Conservation (phyloP, 2,888 invertebrate species). For the Emmelina monodactyla region DNA sequence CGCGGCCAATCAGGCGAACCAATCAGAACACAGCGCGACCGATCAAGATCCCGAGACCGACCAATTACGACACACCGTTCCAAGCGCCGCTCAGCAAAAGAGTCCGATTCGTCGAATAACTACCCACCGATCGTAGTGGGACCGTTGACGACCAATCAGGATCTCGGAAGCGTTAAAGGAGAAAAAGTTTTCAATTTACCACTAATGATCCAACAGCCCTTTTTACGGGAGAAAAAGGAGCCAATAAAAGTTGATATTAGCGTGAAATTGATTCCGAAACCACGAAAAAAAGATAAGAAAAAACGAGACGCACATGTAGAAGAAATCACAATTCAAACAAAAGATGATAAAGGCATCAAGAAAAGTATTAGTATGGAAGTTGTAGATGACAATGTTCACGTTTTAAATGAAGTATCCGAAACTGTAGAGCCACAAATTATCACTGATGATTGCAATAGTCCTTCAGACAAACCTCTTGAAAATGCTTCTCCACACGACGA, state of each 20-base stretch:
- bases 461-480: no score
- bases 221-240: conserved; percentile 71
- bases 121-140: conserved; percentile 54
- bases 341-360: conserved; percentile 37
- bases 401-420: conserved; percentile 20
- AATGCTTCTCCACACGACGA: conserved; percentile 1
- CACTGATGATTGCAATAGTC: no score
- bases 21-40: conserved; percentile 66
- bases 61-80: conserved; percentile 39
- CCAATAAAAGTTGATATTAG: conserved; percentile 82
- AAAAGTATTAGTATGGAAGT: conserved; percentile 58
- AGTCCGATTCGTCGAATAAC: conserved; percentile 67
- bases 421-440: conserved; percentile 5
- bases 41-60: conserved; percentile 46
- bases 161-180: conserved; percentile 47
- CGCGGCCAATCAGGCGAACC: conserved; percentile 62
- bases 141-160: conserved; percentile 59
- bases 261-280: conserved; percentile 76
- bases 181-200: conserved; percentile 56
- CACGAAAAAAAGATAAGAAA: conserved; percentile 50
- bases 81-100: conserved; percentile 61
- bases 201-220: conserved; percentile 66
- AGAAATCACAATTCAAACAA: conserved; percentile 27
- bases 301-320: conserved; percentile 35
- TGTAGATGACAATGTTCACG: conserved; percentile 36